Evolutionary conservation across 1,140 invertebrate genomes (phyloP), one percentile per base, ranked within the genome.

Genomic region (Listronotus bonariensis): DNA sequence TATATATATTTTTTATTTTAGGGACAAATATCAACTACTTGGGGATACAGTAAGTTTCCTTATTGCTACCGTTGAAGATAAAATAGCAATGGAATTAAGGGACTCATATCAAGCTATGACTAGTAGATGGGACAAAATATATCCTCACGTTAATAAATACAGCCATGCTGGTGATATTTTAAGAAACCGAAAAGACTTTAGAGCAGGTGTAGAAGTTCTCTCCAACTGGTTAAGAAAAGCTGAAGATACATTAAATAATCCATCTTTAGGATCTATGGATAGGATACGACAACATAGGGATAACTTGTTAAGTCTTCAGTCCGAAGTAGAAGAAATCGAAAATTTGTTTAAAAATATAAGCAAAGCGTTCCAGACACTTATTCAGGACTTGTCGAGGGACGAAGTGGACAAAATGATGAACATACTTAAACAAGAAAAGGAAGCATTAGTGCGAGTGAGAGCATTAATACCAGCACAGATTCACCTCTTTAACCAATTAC

Each of bases 371-470:
- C 96, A 97, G 79, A 86, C 85, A 6, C 83, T 97, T 0, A 93
- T 97, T 14, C 92, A 91, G 69, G 93, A 97, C 76, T 81, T 96
- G n/a, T 89, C 90, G 0, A 85, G 92, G 17, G 92, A 96, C 38
- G 92, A 95, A 73, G 92, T 97, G 3, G 93, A 95, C 66, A 85
- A 85, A 49, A 94, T 96, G 86, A 92, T 97, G 89, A 86, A 88
- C 40, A 89, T 89, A 1, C 78, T 98, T 20, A 97, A 97, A 76
- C 90, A 90, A 72, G 91, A 96, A 72, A 94, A 94, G 79, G 94
- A 96, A 78, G 84, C 87, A 2, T 80, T 97, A 15, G 90, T 96
- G 0, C 86, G 85, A 72, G 87, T 96, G 6, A 82, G 92, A 46
- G 92, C 93, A 6, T 82, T 88, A 56, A 88, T 95, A 49, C 91